These are phyloP conservation scores for Ceyx margarethae DNA, from an alignment of 2,113 vertebrate genomes.

Conservation along the genomic window DNA sequence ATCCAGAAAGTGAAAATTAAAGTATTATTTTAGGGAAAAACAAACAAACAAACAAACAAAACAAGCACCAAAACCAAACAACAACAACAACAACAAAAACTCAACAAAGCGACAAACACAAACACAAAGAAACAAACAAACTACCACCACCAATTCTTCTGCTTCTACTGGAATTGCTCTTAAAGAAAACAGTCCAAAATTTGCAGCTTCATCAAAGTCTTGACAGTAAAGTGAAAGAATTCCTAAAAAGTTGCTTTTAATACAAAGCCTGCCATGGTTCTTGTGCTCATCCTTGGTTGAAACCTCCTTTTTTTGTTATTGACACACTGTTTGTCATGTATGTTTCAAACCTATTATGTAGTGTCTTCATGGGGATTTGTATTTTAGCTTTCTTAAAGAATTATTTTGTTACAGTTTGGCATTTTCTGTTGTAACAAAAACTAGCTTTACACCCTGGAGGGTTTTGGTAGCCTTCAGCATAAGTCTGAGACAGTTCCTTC, in stretches of 20 bases:
- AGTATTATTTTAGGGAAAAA: not conserved
- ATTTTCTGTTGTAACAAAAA: not conserved
- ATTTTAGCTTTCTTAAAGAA: not conserved
- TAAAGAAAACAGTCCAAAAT: not conserved
- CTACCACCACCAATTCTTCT: not conserved
- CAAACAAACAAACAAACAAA: not conserved
- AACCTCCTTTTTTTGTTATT: not conserved
- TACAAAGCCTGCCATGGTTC: not conserved
- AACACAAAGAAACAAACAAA: too few species aligned
- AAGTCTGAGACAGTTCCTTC: not conserved
- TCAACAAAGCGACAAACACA: too few species aligned
- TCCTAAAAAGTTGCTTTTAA: not conserved
- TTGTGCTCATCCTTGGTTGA: not conserved
- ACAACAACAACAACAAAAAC: too few species aligned
- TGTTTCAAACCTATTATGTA: not conserved
- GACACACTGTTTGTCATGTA: not conserved
- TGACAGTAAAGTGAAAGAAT: not conserved
- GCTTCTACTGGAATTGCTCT: not conserved
- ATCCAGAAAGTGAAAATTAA: not conserved
- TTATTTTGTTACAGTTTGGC: not conserved
- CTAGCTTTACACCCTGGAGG: not conserved
- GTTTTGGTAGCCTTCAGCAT: not conserved
- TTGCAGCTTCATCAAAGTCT: not conserved
- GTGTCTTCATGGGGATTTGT: not conserved
- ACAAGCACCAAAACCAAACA: too few species aligned